Conservation (phyloP, 2,113 vertebrate genomes). For the Saccopteryx leptura region DNA sequence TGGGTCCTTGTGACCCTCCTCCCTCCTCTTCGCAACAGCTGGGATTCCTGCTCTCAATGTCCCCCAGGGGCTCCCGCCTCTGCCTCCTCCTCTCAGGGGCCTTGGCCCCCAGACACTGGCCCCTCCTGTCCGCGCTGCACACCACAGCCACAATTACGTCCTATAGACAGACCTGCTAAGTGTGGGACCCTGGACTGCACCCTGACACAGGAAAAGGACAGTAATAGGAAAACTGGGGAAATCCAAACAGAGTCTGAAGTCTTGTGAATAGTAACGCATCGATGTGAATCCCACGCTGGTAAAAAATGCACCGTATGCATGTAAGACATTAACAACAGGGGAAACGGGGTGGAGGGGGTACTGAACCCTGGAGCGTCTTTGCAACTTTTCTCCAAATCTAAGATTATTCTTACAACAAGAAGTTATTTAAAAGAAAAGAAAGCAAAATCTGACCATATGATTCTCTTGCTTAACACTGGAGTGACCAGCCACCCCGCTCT, state of each 20-base stretch:
- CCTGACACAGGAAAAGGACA: neutral
- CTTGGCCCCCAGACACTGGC: neutral
- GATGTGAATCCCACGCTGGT: neutral
- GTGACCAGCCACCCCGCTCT: neutral
- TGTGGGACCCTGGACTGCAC: neutral
- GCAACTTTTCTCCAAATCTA: slow-evolving; percentile 27
- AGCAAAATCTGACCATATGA: neutral
- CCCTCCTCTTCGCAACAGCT: neutral
- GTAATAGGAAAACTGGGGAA: neutral
- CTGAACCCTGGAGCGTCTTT: neutral
- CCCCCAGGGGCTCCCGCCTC: neutral
- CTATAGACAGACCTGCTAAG: neutral
- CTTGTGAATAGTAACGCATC: neutral
- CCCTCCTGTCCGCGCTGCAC: neutral
- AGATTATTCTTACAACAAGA: neutral
- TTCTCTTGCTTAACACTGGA: neutral
- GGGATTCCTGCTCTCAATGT: neutral
- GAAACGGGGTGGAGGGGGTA: neutral
- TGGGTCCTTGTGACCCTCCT: accelerated
- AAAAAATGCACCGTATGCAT: neutral
- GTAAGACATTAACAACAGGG: neutral
- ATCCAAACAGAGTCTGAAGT: neutral
- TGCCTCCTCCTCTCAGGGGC: neutral
- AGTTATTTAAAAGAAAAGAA: neutral
- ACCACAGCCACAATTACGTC: neutral